Evolutionary conservation across 2,888 invertebrate species (phyloP), one percentile per base, ranked within the genome.

Genomic region (Tipula lateralis): DNA sequence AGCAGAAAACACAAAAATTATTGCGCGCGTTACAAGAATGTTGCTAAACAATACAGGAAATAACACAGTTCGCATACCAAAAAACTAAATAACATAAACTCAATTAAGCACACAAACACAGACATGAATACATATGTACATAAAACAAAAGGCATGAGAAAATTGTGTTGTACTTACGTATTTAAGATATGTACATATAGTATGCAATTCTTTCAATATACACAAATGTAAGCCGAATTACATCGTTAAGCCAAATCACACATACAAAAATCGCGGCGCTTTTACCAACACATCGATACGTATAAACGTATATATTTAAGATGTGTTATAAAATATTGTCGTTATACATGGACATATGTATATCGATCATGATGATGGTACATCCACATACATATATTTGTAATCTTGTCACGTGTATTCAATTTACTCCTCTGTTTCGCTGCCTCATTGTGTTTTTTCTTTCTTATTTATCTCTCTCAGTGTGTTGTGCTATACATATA

Each of bases 1-100:
- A 66, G 66, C 66, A 66, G 66, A 66, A 66, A 66, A 66, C 24
- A 13, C 9, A 66, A 44, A 24, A 66, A 66, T 24, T 66, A 66
- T 66, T 66, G 66, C 66, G 66, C 66, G 66, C 66, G 66, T 66
- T 66, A 66, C 66, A 66, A 66, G 66, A 66, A 66, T 66, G 66
- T 66, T 66, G 66, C 66, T 66, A 66, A 66, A 66, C 66, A 66
- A 66, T 66, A 66, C 66, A 66, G 66, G 66, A 66, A 66, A 66
- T 66, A 66, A 66, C 66, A 66, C 66, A 66, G 66, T 66, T 66
- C 66, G 66, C 66, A 66, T 66, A 66, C 66, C 66, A 66, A 66
- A 66, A 50, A 50, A 50, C 16, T 16, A 50, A 50, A 50, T 16
- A 50, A 50, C 9, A 24, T 66, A 66, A 66, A 66, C 66, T 2